phyloP scores from a whole-genome alignment of 2,113 vertebrate genomes.

The Noturus placidus region DNA sequence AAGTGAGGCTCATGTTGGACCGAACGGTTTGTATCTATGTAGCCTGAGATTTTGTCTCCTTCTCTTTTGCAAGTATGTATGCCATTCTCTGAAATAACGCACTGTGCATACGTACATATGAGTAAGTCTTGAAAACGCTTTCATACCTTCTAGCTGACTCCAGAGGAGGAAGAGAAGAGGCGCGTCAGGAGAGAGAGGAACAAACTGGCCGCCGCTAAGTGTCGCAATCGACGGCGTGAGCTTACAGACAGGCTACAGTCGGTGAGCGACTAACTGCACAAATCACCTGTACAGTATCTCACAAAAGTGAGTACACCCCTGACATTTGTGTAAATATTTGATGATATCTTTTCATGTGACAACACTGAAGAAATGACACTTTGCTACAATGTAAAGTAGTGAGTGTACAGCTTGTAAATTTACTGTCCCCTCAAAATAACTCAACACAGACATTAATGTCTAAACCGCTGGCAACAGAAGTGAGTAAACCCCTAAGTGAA shows the following conservation, averaged over 20 bases:
- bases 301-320: too few relatives aligned
- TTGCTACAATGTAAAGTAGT: too few relatives aligned
- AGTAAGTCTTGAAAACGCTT: background rate
- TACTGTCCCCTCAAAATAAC: too few relatives aligned
- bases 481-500: too few relatives aligned
- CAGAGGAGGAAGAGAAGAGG: slow-evolving; percentile 93
- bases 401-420: too few relatives aligned
- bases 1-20: slow-evolving; percentile 63
- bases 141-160: slow-evolving; percentile 76
- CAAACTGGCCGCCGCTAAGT: slow-evolving; percentile 92
- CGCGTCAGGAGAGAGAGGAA: slow-evolving; percentile 88
- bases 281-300: too few relatives aligned
- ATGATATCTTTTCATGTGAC: too few relatives aligned
- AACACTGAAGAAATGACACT: too few relatives aligned
- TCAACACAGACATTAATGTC: too few relatives aligned
- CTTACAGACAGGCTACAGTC: slow-evolving; percentile 92
- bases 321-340: too few relatives aligned
- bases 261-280: slow-evolving; percentile 72
- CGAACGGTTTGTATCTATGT: background rate
- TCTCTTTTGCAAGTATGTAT: background rate
- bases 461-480: too few relatives aligned
- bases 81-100: background rate
- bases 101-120: background rate
- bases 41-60: background rate
- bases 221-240: slow-evolving; percentile 89